Conservation (phyloP, 2,888 invertebrate species). For the Aleiodes leptofemur region DNA sequence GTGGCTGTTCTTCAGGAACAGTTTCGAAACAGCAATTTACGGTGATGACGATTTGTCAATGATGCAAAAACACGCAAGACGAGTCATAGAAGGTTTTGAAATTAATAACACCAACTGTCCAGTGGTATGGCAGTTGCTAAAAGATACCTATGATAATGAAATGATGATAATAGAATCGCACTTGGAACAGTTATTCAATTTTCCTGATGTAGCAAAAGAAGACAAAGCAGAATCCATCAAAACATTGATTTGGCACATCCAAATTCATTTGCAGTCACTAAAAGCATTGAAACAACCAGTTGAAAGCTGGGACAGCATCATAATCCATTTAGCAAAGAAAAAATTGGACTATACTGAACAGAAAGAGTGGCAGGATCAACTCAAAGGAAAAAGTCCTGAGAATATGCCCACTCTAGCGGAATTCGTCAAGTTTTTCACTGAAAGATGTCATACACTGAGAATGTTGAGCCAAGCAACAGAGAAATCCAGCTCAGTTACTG, state of each 20-base stretch:
- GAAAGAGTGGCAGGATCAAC: conserved; percentile 56
- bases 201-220: conserved; percentile 47
- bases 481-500: neutral
- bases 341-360: conserved; percentile 57
- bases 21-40: too few relatives aligned
- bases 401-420: conserved; percentile 51
- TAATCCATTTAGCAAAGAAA: conserved; percentile 56
- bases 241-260: conserved; percentile 50
- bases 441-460: conserved; percentile 44
- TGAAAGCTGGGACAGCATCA: conserved; percentile 57
- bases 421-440: conserved; percentile 49
- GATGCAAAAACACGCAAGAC: too few relatives aligned
- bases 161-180: conserved; percentile 55
- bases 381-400: conserved; percentile 45
- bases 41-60: too few relatives aligned
- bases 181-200: conserved; percentile 49
- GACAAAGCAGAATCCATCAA: conserved; percentile 46
- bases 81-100: too few relatives aligned
- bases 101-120: neutral
- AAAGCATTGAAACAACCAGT: conserved; percentile 56
- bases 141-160: conserved; percentile 54
- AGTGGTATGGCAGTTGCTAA: conserved; percentile 41
- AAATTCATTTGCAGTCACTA: conserved; percentile 50
- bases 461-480: conserved; percentile 42
- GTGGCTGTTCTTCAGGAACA: too few relatives aligned